These are phyloP conservation scores for Lutraria lutraria DNA, from an alignment of 2,888 invertebrate species.

Conservation along the genomic window DNA sequence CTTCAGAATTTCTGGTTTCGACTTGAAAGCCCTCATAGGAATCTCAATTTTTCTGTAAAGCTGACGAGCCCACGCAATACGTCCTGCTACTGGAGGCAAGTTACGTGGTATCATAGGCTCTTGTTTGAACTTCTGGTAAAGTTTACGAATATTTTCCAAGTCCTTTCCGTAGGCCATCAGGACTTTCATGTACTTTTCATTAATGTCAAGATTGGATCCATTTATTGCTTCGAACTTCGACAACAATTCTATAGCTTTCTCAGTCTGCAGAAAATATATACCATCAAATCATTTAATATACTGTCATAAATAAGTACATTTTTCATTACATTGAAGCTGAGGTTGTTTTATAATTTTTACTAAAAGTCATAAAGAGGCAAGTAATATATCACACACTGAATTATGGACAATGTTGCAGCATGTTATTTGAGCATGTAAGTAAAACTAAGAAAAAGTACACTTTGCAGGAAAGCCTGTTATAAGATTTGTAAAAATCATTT, in stretches of 20 bases:
- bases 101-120: conserved; percentile 96
- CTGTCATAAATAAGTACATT: too few species aligned
- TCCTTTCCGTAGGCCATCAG: conserved; percentile 90
- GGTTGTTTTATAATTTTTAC: too few species aligned
- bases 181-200: conserved; percentile 87
- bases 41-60: conserved; percentile 93
- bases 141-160: conserved; percentile 91
- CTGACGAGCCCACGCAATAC: conserved; percentile 92
- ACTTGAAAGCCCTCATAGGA: conserved; percentile 90
- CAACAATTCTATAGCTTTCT: conserved; percentile 85
- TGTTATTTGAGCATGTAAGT: too few species aligned
- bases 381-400: too few species aligned
- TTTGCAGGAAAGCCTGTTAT: too few species aligned
- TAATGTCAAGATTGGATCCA: conserved; percentile 85
- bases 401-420: too few species aligned
- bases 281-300: background rate
- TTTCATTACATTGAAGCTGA: too few species aligned
- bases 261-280: conserved; percentile 80
- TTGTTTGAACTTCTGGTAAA: conserved; percentile 95
- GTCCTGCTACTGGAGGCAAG: conserved; percentile 96
- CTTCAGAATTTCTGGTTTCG: conserved; percentile 86
- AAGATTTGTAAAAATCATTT: too few species aligned
- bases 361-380: too few species aligned
- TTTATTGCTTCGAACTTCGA: conserved; percentile 86
- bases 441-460: too few species aligned